Evolutionary conservation across 2,888 invertebrate species (phyloP), one percentile per base, ranked within the genome.

Genomic region (Melieria crassipennis): DNA sequence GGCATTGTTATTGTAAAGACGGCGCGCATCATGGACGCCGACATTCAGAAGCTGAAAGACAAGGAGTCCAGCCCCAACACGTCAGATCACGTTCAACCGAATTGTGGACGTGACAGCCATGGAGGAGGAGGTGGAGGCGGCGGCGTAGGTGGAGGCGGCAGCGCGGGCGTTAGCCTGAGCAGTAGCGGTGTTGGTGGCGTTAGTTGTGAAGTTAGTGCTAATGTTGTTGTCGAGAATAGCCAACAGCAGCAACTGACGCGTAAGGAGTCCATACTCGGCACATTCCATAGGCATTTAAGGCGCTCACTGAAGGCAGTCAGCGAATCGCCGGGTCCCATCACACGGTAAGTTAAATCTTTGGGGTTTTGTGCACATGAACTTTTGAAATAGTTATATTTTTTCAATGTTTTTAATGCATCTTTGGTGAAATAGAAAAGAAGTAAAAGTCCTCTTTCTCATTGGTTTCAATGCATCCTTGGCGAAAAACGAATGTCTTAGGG

Each of bases 291-390:
- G 76, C 86, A 86, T 73, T 79, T 87, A 75, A 82, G 87, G 73
- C 80, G 85, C 77, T 87, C 87, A 60, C 79, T 87, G 43, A 87
- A 87, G 75, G 87, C 85, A 60, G 87, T 87, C 76, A 86, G 85
- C 77, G 87, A 87, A 77, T 87, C 87, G 57, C 85, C 87, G 45
- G 87, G 86, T 60, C 83, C 85, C 58, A 81, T 87, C 57, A 85
- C 85, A 55, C 84, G 87, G 87, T 87, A 77, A 84, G 83, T 82
- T 45, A 4, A 11, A 7, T 62, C 30, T 30, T 30, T 30, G 30
- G 30, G 30, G 1, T 11, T 43, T 5, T 11, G 43, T 16, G 43
- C 7, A 61, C 45, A 1, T 48, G 7, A 7, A 63, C 4, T 9
- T 47, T 13, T 16, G 5, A 30, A 9, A 1, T 7, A n/a, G n/a